Evolutionary conservation across 1,140 invertebrate species (phyloP).

Genomic region (Myzus persicae): DNA sequence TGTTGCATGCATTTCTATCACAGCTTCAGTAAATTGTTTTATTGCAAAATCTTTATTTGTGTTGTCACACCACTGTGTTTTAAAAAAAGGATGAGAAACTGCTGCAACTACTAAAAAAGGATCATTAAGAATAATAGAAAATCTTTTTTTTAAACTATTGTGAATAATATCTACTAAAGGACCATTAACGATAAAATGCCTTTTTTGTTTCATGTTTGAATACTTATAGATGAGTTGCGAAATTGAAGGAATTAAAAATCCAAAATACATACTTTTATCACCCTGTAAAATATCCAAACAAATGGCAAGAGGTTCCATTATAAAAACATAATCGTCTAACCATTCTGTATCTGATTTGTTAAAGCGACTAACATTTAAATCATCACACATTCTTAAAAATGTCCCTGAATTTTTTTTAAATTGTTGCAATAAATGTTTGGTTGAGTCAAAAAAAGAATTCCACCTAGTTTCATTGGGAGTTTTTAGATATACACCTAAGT

Average conservation of each 20-base stretch:
- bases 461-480: constrained; percentile 28
- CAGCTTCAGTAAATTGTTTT: neutral
- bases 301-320: constrained; percentile 14
- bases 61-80: constrained; percentile 5
- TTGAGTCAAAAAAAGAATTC: constrained; percentile 29
- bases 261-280: constrained; percentile 42
- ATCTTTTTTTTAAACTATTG: neutral
- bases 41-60: constrained; percentile 1
- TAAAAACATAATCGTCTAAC: constrained; percentile 20
- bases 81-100: constrained; percentile 34
- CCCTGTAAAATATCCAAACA: constrained; percentile 19
- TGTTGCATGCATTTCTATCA: neutral
- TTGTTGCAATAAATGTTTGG: constrained; percentile 16
- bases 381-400: constrained; percentile 7
- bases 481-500: neutral
- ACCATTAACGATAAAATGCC: neutral
- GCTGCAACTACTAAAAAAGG: constrained; percentile 18
- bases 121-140: constrained; percentile 13
- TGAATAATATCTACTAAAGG: constrained; percentile 13
- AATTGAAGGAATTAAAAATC: constrained; percentile 35
- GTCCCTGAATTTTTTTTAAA: neutral
- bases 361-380: neutral
- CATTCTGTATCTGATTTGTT: constrained; percentile 27
- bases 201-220: constrained; percentile 5
- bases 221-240: constrained; percentile 14